Base-by-base conservation (phyloP, 2,113 vertebrate species). In the Esox niger region DNA sequence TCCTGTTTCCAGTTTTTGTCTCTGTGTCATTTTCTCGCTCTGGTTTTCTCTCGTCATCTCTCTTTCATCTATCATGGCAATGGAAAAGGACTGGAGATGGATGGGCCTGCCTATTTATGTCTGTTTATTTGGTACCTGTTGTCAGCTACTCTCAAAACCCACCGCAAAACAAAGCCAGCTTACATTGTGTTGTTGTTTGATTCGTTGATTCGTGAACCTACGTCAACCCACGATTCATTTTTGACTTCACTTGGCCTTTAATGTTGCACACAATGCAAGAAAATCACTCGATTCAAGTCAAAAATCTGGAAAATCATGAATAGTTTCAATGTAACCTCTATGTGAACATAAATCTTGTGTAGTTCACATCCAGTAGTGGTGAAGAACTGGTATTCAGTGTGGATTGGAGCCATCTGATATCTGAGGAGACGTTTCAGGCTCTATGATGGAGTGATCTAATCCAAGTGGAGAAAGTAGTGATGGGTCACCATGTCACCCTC, bases 371-470 rank as follows among this genome's bases (percentile, higher is more conserved):
- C n/a, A n/a, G n/a, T n/a, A n/a, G n/a, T n/a, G n/a, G n/a, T n/a
- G n/a, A n/a, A n/a, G n/a, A n/a, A n/a, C n/a, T n/a, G n/a, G n/a
- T n/a, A n/a, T n/a, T n/a, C n/a, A n/a, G n/a, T n/a, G n/a, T n/a
- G n/a, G n/a, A n/a, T n/a, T n/a, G n/a, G n/a, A n/a, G n/a, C n/a
- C n/a, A n/a, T n/a, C n/a, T n/a, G n/a, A n/a, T n/a, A n/a, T n/a
- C n/a, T n/a, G n/a, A n/a, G n/a, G n/a, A n/a, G n/a, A n/a, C 70
- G 75, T 75, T 78, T 73, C 30, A 71, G 73, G 46, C 75, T 80
- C 72, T 70, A 73, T 89, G 88, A 90, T 89, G 83, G 86, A 90
- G 83, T 84, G 87, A 86, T 87, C 85, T 88, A 86, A 90, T 90
- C 85, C n/a, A n/a, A 56, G 54, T 6, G 54, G 15, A 23, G 25